These are phyloP conservation scores for Lepeophtheirus salmonis DNA, from an alignment of 1,140 invertebrate species.

Conservation along the genomic window DNA sequence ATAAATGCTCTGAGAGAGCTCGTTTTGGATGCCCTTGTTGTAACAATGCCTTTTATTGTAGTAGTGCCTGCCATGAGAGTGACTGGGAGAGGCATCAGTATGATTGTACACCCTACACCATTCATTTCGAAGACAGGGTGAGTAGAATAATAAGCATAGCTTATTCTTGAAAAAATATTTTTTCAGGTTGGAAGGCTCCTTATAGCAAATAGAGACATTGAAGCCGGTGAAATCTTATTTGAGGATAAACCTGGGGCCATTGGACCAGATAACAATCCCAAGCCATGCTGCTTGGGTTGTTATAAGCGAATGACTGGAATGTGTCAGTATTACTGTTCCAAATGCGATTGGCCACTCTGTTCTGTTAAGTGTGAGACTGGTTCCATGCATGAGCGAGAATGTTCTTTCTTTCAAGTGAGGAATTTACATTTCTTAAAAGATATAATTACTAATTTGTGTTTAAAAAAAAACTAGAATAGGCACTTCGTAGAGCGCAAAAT, in stretches of 20 bases:
- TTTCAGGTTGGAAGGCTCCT: neutral
- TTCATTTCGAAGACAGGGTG: neutral
- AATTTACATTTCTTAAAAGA: no score
- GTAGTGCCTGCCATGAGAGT: neutral
- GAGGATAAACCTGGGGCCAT: neutral
- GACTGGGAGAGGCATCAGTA: neutral
- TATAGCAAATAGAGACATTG: constrained; percentile 1
- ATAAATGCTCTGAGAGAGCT: neutral
- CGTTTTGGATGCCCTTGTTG: neutral
- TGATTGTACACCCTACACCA: neutral
- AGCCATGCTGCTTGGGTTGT: neutral
- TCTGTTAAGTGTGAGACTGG: neutral
- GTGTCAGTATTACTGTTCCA: constrained; percentile 4
- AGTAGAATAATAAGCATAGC: neutral
- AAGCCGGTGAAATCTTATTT: constrained; percentile 2
- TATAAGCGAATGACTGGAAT: constrained; percentile 1
- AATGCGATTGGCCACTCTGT: neutral
- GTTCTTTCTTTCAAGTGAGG: neutral
- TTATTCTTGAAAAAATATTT: neutral
- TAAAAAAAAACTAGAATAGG: no score
- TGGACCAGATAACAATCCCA: constrained; percentile 12
- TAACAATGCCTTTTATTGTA: neutral
- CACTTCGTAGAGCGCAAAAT: no score
- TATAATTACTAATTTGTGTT: no score
- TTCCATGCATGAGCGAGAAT: neutral